Evolutionary conservation across 2,797 vertebrate species (phyloP), one percentile per base, ranked within the genome.

Genomic region (Holocentrus rufus): DNA sequence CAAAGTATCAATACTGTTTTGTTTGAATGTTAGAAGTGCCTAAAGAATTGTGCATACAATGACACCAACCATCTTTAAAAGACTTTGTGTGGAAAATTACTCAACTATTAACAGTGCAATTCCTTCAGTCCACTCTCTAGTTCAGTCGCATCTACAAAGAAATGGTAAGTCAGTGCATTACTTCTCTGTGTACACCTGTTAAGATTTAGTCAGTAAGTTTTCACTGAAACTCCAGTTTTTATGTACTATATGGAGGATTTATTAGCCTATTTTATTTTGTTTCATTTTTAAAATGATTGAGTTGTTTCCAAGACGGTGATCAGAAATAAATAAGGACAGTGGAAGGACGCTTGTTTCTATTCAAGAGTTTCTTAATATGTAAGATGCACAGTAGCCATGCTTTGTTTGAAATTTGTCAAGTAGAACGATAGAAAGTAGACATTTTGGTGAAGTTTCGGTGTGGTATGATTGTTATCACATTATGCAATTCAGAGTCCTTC

Each of bases 1-100:
- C 77, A 57, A 53, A 53, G 63, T 77, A 72, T 85, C 83, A 85
- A 84, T 87, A 86, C 86, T 89, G 83, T 91, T 89, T 89, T 88
- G 74, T 93, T 89, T 90, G 84, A 92, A 91, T 88, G 88, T 91
- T 92, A 90, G 87, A 94, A 94, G 94, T 94, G 94, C 94, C 94
- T 94, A 89, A 91, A 89, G 80, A 92, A 83, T 88, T 87, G 84
- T 91, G 84, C 88, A 89, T 88, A 90, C 76, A 83, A 81, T 84
- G 69, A 85, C 87, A 72, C 71, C 63, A 60, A 88, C 80, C 81
- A 84, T 88, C 89, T 89, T 88, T 83, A 86, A 89, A 89, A 90
- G 79, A 87, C 76, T 89, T 79, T 75, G 70, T 86, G 82, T 87
- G 75, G 49, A 77, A 27, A 85, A 77, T 63, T 50, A 76, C 67